Evolutionary conservation across 2,888 invertebrate genomes (phyloP).

Genomic region (Clepsis dumicolana): DNA sequence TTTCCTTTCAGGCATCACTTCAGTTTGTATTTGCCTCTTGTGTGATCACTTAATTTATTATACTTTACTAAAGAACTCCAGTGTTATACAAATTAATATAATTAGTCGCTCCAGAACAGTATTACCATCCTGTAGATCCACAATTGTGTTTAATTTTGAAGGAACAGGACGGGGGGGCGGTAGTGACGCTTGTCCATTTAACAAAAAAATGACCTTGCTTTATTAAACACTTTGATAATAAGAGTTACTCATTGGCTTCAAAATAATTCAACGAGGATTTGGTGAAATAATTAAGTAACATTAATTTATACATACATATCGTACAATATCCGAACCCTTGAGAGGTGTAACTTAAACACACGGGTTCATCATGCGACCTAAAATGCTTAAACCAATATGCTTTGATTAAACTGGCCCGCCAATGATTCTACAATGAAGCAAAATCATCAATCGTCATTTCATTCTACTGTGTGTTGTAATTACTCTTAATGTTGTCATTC

Average conservation of each 20-base stretch:
- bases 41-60: neutral
- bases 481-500: constrained; percentile 29
- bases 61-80: neutral
- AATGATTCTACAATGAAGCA: constrained; percentile 1
- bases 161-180: constrained; percentile 11
- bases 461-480: constrained; percentile 27
- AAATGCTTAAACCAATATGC: constrained; percentile 19
- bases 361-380: constrained; percentile 11
- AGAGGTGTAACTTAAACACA: constrained; percentile 1
- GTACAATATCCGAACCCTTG: constrained; percentile 16
- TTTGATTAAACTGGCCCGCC: constrained; percentile 9
- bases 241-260: constrained; percentile 60
- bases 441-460: constrained; percentile 30
- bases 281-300: constrained; percentile 60
- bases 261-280: constrained; percentile 67
- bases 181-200: constrained; percentile 65
- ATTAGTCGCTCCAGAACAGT: neutral
- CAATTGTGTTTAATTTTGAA: neutral
- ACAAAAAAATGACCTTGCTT: constrained; percentile 63
- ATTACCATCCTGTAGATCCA: neutral
- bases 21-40: neutral
- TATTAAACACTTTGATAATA: constrained; percentile 51
- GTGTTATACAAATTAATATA: neutral
- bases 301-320: no score
- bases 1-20: constrained; percentile 11